These are phyloP conservation scores for Hirtodrosophila duncani DNA, from an alignment of 2,888 invertebrate species.

Conservation along the genomic window DNA sequence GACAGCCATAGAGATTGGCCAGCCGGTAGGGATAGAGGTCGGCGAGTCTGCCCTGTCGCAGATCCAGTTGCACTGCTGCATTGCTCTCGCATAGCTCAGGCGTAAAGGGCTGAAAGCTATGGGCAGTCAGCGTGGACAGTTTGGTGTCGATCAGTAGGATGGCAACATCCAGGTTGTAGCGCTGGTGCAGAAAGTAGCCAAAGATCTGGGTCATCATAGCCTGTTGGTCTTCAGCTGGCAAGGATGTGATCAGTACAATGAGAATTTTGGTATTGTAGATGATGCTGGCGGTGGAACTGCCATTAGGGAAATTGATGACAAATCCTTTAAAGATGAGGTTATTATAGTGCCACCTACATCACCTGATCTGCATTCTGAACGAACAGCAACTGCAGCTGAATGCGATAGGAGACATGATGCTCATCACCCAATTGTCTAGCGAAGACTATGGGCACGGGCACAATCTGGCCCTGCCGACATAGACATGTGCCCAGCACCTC, in stretches of 20 bases:
- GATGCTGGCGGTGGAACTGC: background rate
- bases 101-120: constrained; percentile 39
- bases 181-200: constrained; percentile 29
- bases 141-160: constrained; percentile 18
- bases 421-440: background rate
- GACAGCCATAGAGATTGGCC: constrained; percentile 60
- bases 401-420: background rate
- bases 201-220: constrained; percentile 40
- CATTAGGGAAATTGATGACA: background rate
- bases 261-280: constrained; percentile 20
- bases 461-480: too few species aligned
- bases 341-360: constrained; percentile 1
- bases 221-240: background rate
- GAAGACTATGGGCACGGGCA: constrained; percentile 27
- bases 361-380: constrained; percentile 27
- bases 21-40: constrained; percentile 49
- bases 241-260: constrained; percentile 20
- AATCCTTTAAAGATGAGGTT: background rate
- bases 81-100: constrained; percentile 17
- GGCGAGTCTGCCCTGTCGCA: background rate
- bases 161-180: constrained; percentile 40
- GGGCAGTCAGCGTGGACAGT: background rate
- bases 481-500: background rate
- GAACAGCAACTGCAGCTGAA: constrained; percentile 32
- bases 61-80: constrained; percentile 10